phyloP scores from a whole-genome alignment of 1,140 invertebrate genomes.

The Halictus rubicundus region DNA sequence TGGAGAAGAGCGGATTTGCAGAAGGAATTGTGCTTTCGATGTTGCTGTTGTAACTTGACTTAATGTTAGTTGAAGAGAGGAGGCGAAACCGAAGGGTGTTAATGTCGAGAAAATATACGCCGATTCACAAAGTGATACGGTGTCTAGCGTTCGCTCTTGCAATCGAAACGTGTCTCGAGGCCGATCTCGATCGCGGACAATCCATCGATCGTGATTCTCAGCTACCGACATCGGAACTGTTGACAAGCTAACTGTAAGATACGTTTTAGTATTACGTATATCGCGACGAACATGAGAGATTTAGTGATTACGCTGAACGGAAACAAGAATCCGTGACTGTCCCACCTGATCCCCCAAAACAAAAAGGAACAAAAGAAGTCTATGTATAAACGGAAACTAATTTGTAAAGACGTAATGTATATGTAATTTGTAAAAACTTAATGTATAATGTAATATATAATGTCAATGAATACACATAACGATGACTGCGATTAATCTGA shows the following conservation, averaged over 20 bases:
- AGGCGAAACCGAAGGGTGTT: not conserved
- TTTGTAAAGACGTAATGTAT: slow-evolving; percentile 67
- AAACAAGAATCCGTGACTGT: not conserved
- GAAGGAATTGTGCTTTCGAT: slow-evolving; percentile 25
- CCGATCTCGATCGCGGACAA: slow-evolving; percentile 19
- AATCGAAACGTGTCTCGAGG: slow-evolving; percentile 7
- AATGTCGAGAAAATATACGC: not conserved
- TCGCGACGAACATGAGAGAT: not conserved
- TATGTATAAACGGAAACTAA: slow-evolving; percentile 55
- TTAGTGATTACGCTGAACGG: slow-evolving; percentile 6
- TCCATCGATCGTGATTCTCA: slow-evolving; percentile 5
- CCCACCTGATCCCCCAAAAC: slow-evolving; percentile 9
- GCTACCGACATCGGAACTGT: not conserved
- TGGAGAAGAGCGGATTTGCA: not conserved
- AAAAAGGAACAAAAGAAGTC: slow-evolving; percentile 32
- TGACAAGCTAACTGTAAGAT: not conserved
- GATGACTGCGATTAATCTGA: slow-evolving; percentile 26
- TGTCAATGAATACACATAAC: slow-evolving; percentile 57
- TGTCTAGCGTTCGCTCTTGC: not conserved
- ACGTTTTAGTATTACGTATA: slow-evolving; percentile 15
- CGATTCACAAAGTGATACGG: not conserved
- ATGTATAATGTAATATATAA: slow-evolving; percentile 50
- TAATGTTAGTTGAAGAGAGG: slow-evolving; percentile 1
- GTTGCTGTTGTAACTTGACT: slow-evolving; percentile 23
- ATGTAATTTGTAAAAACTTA: slow-evolving; percentile 65